Base-by-base conservation (phyloP, 2,888 invertebrate genomes). In the Drosophila cognata region DNA sequence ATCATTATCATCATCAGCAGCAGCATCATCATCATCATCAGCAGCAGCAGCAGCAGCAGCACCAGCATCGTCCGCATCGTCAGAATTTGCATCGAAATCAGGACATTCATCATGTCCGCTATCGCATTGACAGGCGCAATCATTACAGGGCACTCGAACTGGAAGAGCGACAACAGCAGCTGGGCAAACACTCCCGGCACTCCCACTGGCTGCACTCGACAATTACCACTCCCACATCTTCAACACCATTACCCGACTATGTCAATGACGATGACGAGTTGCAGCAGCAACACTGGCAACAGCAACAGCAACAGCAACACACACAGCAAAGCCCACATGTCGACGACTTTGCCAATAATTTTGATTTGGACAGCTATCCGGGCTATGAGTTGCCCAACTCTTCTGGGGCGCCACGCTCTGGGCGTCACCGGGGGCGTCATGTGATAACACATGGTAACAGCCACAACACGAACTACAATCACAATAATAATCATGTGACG, bases 361-460 rank as follows among this genome's bases (percentile, higher is more conserved):
- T 90, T n/a, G 87, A 91, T 66, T n/a, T 78, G 72, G 90, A 77
- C n/a, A 68, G 52, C 29, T 88, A 88, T 64, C 77, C 87, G 50
- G 78, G 80, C 18, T 82, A 75, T 70, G 91, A 88, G 21, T 33
- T 80, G 59, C 38, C 62, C 13, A 65, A 31, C 10, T 18, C 60
- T 5, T 18, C 60, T 6, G 90, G 86, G 21, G 75, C 86, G 5
- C 68, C 92, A 1, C 91, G 92, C 43, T 92, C 91, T 1, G 92
- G 92, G 0, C 86, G 92, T 0, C 92, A 92, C 79, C 92, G 92
- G 13, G 86, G 91, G 0, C 92, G 92, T 7, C 85, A 87, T 48
- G 67, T 79, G 11, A 71, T 63, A 11, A 71, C 73, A 16, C 67
- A 64, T 48, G 71, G 18, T 18, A 36, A 58, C 29, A 28, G 28